Evolutionary conservation across 2,888 invertebrate genomes (phyloP).

Genomic region (Trichogramma evanescens): DNA sequence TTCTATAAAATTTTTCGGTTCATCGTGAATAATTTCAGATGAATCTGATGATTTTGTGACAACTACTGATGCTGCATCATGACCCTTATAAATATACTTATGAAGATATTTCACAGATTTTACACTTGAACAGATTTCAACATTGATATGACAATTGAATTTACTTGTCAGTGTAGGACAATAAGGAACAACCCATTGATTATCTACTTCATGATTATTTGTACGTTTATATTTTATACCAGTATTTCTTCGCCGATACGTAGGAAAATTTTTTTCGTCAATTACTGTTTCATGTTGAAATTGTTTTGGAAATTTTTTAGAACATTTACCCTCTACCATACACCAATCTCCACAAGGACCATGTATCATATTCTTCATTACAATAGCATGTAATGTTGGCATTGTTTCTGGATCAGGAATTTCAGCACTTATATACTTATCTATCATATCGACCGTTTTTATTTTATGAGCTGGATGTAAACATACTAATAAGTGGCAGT

Average conservation of each 20-base stretch:
- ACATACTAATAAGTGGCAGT: constrained; percentile 23
- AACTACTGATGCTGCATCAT: constrained; percentile 23
- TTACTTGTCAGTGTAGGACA: constrained; percentile 15
- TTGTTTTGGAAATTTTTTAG: constrained; percentile 30
- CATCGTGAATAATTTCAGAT: constrained; percentile 9
- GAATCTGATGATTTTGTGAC: background rate
- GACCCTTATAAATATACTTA: constrained; percentile 32
- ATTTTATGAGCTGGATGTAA: constrained; percentile 19
- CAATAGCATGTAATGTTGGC: constrained; percentile 30
- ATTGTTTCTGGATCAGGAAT: constrained; percentile 32
- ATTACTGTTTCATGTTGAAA: constrained; percentile 24
- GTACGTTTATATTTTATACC: constrained; percentile 20
- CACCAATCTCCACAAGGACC: constrained; percentile 35
- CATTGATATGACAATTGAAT: constrained; percentile 32
- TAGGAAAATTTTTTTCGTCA: constrained; percentile 27
- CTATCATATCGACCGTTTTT: constrained; percentile 18
- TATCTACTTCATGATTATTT: constrained; percentile 28
- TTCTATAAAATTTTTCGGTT: constrained; percentile 11
- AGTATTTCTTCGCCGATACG: constrained; percentile 26
- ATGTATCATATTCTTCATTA: constrained; percentile 38
- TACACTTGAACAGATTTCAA: constrained; percentile 30
- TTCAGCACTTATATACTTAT: constrained; percentile 31
- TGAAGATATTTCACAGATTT: constrained; percentile 31
- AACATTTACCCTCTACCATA: constrained; percentile 25
- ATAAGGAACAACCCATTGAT: constrained; percentile 35